Conservation (phyloP, 1,140 invertebrate genomes). For the Drosophila guanche region DNA sequence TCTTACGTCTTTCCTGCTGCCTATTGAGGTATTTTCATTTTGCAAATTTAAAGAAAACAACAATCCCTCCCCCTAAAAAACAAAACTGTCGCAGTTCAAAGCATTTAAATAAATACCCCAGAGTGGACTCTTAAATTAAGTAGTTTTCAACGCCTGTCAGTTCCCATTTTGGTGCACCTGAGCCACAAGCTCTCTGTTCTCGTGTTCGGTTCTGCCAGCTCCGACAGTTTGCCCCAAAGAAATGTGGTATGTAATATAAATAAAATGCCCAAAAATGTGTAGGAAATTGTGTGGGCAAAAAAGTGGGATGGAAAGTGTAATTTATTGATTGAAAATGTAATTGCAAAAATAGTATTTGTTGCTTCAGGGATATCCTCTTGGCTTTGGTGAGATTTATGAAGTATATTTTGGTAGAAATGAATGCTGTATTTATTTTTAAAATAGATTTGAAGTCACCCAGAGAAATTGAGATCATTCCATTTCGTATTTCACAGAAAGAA, state of each 20-base stretch:
- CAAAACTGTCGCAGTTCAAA: slow-evolving; percentile 36
- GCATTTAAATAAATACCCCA: slow-evolving; percentile 42
- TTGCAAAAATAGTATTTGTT: not conserved
- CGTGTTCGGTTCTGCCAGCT: too few species aligned
- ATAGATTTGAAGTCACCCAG: too few species aligned
- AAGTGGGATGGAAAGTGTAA: not conserved
- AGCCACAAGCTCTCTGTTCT: not conserved
- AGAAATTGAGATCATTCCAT: too few species aligned
- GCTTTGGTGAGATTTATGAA: too few species aligned
- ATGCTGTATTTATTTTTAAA: too few species aligned
- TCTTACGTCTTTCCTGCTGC: slow-evolving; percentile 13
- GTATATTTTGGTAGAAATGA: too few species aligned
- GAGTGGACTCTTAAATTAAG: slow-evolving; percentile 44
- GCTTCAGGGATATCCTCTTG: too few species aligned
- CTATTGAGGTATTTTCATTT: slow-evolving; percentile 39
- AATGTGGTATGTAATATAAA: slow-evolving; percentile 39
- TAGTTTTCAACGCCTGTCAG: slow-evolving; percentile 46
- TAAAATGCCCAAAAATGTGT: slow-evolving; percentile 35
- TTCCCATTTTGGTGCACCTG: slow-evolving; percentile 45
- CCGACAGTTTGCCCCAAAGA: slow-evolving; percentile 11
- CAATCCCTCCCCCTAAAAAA: not conserved
- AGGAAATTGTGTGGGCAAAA: slow-evolving; percentile 2
- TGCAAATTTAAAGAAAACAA: slow-evolving; percentile 77
- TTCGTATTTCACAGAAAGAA: not conserved
- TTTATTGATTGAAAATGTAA: not conserved